Base-by-base conservation (phyloP, 1,140 invertebrate genomes). In the Uloborus diversus region DNA sequence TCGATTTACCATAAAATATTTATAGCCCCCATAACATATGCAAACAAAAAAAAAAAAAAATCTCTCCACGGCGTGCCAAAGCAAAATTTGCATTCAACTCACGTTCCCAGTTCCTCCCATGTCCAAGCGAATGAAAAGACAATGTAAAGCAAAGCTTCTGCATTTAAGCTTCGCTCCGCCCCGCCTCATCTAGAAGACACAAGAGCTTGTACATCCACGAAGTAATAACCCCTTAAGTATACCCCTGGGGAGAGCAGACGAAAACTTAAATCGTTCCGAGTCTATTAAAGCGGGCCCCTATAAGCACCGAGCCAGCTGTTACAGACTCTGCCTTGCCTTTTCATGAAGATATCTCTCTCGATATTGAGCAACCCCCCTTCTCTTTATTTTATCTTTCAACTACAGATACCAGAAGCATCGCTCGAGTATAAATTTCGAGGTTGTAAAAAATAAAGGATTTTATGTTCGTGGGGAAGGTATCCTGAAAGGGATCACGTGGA, bases 371-470 rank as follows among this genome's bases (percentile, higher is more conserved):
- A 51, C 25, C 73, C 61, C 20, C 23, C 11, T 4, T 27, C 53
- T 71, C 68, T 78, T 78, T 78, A 78, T 78, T 78, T 78, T 78
- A 78, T 78, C 73, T 78, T 51, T 51, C 49, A 30, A 57, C 61
- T 78, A 78, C 73, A 78, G 73, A 78, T 78, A 78, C 73, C 57
- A 27, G 73, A 62, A 35, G 57, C 73, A 78, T 78, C 73, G 57
- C 59, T 66, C 59, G 57, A 65, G 73, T 32, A 78, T 78, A 78
- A 78, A 78, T 78, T 78, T 62, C 47, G 42, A 70, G 62, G 73
- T 66, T 78, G 73, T 78, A 78, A 78, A 78, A 78, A 78, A 78
- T 78, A 78, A 78, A 65, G 73, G 73, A 78, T 78, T 78, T 78
- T 78, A 78, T 78, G 73, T 66, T 20, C 13, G n/a, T 20, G 37